Conservation (phyloP, 2,113 vertebrate species). For the Tupaia chinensis region DNA sequence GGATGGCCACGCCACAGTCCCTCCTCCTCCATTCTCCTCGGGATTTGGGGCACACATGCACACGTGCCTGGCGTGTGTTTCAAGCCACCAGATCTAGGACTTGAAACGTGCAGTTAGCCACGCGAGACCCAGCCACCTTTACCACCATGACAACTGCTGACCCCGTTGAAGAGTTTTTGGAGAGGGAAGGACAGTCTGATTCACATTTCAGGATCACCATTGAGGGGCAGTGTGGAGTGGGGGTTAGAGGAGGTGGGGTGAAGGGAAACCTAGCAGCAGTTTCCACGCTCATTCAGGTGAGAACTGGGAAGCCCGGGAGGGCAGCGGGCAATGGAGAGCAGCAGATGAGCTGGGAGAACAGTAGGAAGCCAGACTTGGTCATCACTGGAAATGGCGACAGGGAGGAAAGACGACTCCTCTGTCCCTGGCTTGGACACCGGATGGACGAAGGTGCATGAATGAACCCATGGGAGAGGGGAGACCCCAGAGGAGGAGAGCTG, state of each 20-base stretch:
- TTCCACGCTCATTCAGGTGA: background rate
- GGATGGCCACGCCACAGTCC: too few relatives aligned
- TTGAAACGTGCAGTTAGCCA: too few relatives aligned
- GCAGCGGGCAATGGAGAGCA: background rate
- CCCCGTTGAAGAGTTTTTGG: background rate
- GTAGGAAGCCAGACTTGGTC: background rate
- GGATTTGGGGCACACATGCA: too few relatives aligned
- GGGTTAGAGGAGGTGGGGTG: background rate
- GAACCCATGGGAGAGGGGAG: background rate
- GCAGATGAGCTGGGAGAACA: background rate
- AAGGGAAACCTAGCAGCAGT: background rate
- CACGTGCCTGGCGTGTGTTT: too few relatives aligned
- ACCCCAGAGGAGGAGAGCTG: rapidly evolving
- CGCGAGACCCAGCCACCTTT: too few relatives aligned
- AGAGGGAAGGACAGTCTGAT: background rate
- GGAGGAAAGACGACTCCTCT: background rate
- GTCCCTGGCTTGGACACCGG: background rate
- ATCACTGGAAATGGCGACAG: background rate
- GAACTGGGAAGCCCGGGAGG: background rate
- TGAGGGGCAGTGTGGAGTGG: background rate
- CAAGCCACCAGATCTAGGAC: too few relatives aligned
- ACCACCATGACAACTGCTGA: too few relatives aligned
- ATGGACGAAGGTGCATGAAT: background rate
- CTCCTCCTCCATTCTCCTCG: too few relatives aligned
- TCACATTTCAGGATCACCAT: background rate